Evolutionary conservation across 2,888 invertebrate species (phyloP), one percentile per base, ranked within the genome.

Genomic region (Bibio marci): DNA sequence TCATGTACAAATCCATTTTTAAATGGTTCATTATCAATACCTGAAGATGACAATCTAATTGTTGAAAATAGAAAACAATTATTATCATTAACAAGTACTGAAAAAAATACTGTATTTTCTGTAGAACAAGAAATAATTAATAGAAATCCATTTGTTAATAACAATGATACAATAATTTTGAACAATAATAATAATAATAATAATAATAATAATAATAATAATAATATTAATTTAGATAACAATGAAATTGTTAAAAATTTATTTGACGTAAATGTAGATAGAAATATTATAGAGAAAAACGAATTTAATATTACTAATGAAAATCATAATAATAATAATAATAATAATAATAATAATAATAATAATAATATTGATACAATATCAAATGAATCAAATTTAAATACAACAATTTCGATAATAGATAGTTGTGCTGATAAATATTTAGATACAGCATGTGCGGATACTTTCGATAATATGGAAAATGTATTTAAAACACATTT

Each of bases 1-100:
- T 35, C 42, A 26, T 46, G 45, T 35, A 49, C 49, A 35, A 49
- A 49, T 43, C 49, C 49, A 15, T 49, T 49, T 41, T 37, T 49
- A 8, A 48, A 49, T 42, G 48, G 49, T 27, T 40, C 42, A 8
- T 13, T 45, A 3, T 37, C 36, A 28, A 37, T 44, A 30, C 19
- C 42, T 7, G 41, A 44, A 37, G 28, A 39, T 25, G 44, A 47
- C 40, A 42, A 39, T 37, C 38, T 6, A 7, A 3, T 15, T 18
- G n/a, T 15, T 17, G 28, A 27, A 7, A 26, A 17, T 10, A 28
- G 5, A 17, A 3, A 14, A 35, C 13, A 26, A 14, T 22, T n/a
- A n/a, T n/a, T n/a, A n/a, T n/a, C n/a, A n/a, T n/a, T n/a, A n/a
- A n/a, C n/a, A n/a, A n/a, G n/a, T n/a, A n/a, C n/a, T n/a, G n/a